Base-by-base conservation (phyloP, 2,113 vertebrate species). In the Reinhardtius hippoglossoides region DNA sequence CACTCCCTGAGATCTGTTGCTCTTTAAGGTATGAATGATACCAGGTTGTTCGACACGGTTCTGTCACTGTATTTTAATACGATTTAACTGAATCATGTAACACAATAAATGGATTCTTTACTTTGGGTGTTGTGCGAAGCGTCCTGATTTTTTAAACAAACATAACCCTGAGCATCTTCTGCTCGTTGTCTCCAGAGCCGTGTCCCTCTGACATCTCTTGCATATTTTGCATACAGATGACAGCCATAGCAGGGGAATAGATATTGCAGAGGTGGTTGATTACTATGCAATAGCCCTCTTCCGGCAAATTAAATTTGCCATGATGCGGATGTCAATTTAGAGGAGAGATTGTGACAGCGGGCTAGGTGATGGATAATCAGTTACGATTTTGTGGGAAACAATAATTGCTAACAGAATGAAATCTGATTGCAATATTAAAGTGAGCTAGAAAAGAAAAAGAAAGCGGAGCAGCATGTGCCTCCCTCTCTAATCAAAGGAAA, bases 261-360 rank as follows among this genome's bases (percentile, higher is more conserved):
- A 40, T 23, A 58, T 23, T 18, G 44, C 50, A 73, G 71, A 71
- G 61, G 50, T 54, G 58, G 66, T 13, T 77, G 72, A 86, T 82
- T 70, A 61, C 24, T 24, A 21, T 54, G 10, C 68, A 68, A 71
- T 20, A 50, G 56, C 56, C 68, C 64, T 65, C 62, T 67, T 64
- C 31, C 20, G 55, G 69, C 9, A 1, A 71, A 83, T 81, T 48
- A 6, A 71, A 82, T 76, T 61, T 56, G 7, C 50, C n/a, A 18
- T 21, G 20, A 72, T 64, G 31, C 42, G 21, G 54, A 74, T 76
- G 79, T 71, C 0, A 21, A 81, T 87, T 74, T 40, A 7, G 61
- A 67, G 48, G 37, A 70, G n/a, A 18, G 59, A 66, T 65, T 76
- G 61, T 31, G 44, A 76, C 71, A 62, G 0, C 0, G 0, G 52